Evolutionary conservation across 2,113 vertebrate species (phyloP).

Genomic region (Budorcas taxicolor): DNA sequence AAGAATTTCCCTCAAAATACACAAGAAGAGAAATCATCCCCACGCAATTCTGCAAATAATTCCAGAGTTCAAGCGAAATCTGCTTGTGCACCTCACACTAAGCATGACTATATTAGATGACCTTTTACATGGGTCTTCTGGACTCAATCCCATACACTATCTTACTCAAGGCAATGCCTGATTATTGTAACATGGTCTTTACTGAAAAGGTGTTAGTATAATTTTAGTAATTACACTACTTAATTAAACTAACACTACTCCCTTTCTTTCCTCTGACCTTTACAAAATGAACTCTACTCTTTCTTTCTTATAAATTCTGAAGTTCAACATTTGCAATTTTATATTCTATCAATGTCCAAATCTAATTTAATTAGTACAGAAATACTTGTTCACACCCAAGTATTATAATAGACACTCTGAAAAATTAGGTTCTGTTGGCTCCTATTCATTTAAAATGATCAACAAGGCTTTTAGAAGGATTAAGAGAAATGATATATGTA

Average conservation of each 20-base stretch:
- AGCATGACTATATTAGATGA: background rate
- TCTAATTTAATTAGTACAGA: constrained; percentile 3
- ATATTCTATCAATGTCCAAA: background rate
- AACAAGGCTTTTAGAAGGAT: background rate
- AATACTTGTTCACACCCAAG: background rate
- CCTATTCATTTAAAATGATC: background rate
- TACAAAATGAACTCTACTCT: background rate
- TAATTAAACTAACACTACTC: background rate
- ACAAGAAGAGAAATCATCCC: background rate
- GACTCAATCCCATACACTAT: background rate
- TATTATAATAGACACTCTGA: background rate
- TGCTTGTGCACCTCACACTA: background rate
- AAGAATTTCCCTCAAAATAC: background rate
- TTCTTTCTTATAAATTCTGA: background rate
- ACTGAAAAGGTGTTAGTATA: background rate
- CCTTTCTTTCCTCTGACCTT: background rate
- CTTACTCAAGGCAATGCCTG: background rate
- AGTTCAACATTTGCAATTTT: background rate
- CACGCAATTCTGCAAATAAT: background rate
- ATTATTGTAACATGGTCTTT: background rate
- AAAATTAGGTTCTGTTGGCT: background rate
- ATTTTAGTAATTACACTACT: background rate
- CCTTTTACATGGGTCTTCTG: background rate
- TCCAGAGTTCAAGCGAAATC: background rate
- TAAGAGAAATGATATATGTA: background rate